Conservation (phyloP, 2,888 invertebrate species). For the Apotomis capreana region DNA sequence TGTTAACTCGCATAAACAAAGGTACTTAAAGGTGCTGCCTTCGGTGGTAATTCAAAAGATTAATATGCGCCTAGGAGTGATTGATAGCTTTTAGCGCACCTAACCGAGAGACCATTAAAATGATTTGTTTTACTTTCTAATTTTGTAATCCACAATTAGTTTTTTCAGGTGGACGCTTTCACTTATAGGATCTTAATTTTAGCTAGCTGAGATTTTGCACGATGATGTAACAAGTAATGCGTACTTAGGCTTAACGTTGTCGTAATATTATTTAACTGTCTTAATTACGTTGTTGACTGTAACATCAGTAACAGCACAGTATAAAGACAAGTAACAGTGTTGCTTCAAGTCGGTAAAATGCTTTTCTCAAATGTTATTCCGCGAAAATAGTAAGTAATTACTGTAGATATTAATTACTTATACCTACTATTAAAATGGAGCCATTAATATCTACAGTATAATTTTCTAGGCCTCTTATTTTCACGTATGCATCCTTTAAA, state of each 20-base stretch:
- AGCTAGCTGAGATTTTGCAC: slow-evolving; percentile 42
- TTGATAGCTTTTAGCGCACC: slow-evolving; percentile 55
- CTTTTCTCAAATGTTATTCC: too few relatives aligned
- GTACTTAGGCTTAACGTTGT: slow-evolving; percentile 14
- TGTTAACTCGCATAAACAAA: slow-evolving; percentile 1
- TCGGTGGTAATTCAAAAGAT: slow-evolving; percentile 41
- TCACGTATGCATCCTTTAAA: too few relatives aligned
- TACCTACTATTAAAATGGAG: too few relatives aligned
- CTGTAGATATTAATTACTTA: too few relatives aligned
- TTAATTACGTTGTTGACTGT: slow-evolving; percentile 14
- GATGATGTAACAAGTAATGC: slow-evolving; percentile 19
- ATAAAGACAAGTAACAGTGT: neutral
- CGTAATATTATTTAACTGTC: slow-evolving; percentile 17
- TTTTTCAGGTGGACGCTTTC: slow-evolving; percentile 67
- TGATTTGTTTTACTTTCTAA: slow-evolving; percentile 66
- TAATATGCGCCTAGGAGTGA: slow-evolving; percentile 53
- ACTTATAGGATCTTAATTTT: slow-evolving; percentile 60
- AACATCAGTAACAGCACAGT: neutral
- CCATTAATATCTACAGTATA: too few relatives aligned
- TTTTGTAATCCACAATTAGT: slow-evolving; percentile 66
- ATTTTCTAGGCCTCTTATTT: too few relatives aligned
- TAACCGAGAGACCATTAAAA: slow-evolving; percentile 57
- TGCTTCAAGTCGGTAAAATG: too few relatives aligned
- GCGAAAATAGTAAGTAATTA: too few relatives aligned
- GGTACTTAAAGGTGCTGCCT: slow-evolving; percentile 9